Base-by-base conservation (phyloP, 2,888 invertebrate species). In the Drosophila pegasa region DNA sequence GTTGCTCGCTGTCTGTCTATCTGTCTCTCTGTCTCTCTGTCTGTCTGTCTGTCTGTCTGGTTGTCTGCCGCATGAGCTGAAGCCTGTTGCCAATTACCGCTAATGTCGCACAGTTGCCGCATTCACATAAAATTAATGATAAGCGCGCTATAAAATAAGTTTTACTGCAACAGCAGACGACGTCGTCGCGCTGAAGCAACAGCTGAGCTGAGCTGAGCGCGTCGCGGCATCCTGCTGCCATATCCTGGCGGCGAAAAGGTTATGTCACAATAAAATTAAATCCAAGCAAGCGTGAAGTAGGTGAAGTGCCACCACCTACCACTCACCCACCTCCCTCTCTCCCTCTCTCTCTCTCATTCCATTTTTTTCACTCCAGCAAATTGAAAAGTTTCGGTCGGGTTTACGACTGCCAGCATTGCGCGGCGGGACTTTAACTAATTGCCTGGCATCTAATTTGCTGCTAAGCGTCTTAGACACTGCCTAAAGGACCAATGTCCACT, bases 121-220 rank as follows among this genome's bases (percentile, higher is more conserved):
- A 72, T 79, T 79, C 85, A 83, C 86, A 86, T 86, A 87, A 86
- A 86, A 86, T 86, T 86, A 86, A 86, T 85, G 86, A 86, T 87
- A 87, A 86, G 86, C 83, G 83, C 75, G 83, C 82, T 68, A 87
- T 86, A 86, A 86, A 86, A 83, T 80, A 85, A 87, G 77, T 86
- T 86, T 87, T 83, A 86, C 85, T 87, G 79, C 85, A 70, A 63
- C 52, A 41, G 22, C 72, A 25, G 52, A 20, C 27, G 29, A 3
- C 31, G 68, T 12, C 38, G 55, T 27, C 40, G 52, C 12, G 31
- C 20, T 25, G 74, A 75, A 75, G 69, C 75, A 75, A 66, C 66
- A 80, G 75, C 74, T 71, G 75, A 73, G 25, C 47, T n/a, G n/a
- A n/a, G n/a, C n/a, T n/a, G n/a, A 12, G 12, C 18, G 47, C 37